Percentiles rank a stretch among this genome's conserved stretches.
Evolutionary conservation across 2,888 invertebrate species (phyloP).

Genomic region (Cenopis cana): DNA sequence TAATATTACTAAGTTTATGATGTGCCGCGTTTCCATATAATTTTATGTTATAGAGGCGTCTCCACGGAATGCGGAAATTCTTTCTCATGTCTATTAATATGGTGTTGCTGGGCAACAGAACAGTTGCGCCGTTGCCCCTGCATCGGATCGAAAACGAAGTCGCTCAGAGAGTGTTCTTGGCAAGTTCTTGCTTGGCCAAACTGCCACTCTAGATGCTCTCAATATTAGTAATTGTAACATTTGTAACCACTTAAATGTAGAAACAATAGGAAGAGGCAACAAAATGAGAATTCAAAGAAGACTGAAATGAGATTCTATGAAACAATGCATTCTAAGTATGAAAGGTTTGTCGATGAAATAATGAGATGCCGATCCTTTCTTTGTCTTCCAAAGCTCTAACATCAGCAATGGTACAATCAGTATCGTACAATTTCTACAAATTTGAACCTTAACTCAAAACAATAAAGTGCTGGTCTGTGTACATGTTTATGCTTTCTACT

Average conservation of each 20-base stretch:
- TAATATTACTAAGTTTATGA: neutral
- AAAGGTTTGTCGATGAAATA: no score
- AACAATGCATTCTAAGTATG: no score
- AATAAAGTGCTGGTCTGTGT: no score
- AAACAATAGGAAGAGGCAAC: neutral
- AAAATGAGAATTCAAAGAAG: no score
- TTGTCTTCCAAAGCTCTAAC: constrained; percentile 18
- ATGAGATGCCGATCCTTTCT: neutral
- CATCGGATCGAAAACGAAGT: no score
- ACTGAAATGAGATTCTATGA: no score
- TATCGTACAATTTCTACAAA: no score
- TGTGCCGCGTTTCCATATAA: neutral
- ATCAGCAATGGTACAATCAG: no score
- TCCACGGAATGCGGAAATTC: constrained; percentile 7
- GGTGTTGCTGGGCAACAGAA: neutral
- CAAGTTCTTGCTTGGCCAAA: neutral
- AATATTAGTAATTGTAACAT: no score
- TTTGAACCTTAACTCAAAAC: no score
- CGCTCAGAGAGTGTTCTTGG: neutral
- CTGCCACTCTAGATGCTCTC: neutral
- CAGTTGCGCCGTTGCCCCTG: no score
- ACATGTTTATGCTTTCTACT: neutral
- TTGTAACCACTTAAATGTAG: no score
- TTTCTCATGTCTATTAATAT: constrained; percentile 5
- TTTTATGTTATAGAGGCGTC: neutral